Percentiles rank a stretch among this genome's conserved stretches.
These are phyloP conservation scores for Neopelma chrysocephalum DNA, from an alignment of 2,797 vertebrate species.

Conservation along the genomic window DNA sequence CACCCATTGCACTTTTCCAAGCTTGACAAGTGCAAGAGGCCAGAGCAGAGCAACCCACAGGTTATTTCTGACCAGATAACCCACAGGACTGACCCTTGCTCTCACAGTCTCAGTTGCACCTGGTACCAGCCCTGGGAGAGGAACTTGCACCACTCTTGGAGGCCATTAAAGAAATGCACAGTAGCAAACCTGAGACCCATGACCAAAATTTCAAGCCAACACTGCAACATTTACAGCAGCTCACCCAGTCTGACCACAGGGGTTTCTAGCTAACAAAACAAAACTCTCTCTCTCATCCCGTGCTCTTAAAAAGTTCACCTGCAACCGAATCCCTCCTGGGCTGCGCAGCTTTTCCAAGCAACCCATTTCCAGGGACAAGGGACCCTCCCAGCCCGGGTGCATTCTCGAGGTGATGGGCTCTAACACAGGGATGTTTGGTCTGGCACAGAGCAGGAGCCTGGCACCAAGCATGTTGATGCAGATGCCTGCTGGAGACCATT, in stretches of 20 bases:
- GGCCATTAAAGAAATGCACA: neutral
- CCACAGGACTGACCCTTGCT: neutral
- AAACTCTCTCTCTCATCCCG: neutral
- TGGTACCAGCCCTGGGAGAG: neutral
- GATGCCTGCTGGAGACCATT: neutral
- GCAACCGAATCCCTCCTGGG: neutral
- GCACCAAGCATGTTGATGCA: neutral
- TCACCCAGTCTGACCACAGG: neutral
- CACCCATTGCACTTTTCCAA: neutral
- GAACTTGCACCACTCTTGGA: neutral
- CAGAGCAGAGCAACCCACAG: neutral
- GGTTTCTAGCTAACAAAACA: neutral
- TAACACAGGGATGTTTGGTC: accelerated
- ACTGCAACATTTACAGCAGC: neutral
- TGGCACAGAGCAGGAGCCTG: neutral
- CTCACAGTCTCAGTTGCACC: neutral
- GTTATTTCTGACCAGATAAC: neutral
- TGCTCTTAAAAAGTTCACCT: neutral
- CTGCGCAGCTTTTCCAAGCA: neutral
- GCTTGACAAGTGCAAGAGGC: neutral
- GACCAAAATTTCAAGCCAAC: neutral
- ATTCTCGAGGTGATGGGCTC: neutral
- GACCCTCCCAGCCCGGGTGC: neutral
- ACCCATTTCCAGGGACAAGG: neutral
- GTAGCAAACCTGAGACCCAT: neutral